These are phyloP conservation scores for Epirrhoe alternata DNA, from an alignment of 2,888 invertebrate genomes.

Conservation along the genomic window DNA sequence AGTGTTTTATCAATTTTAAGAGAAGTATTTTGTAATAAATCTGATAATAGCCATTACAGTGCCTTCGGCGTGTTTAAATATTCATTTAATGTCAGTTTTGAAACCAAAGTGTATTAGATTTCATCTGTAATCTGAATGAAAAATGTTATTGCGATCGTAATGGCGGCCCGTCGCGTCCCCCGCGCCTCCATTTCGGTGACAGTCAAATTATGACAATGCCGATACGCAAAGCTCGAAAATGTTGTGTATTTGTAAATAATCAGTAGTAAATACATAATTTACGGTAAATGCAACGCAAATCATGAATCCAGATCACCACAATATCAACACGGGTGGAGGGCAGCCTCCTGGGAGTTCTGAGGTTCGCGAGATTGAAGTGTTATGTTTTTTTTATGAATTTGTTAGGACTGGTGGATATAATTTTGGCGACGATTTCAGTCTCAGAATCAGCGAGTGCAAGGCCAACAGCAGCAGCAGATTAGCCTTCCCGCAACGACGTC, in stretches of 20 bases:
- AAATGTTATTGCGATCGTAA: slow-evolving; percentile 85
- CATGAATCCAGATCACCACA: slow-evolving; percentile 83
- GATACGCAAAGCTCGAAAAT: slow-evolving; percentile 77
- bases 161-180: slow-evolving; percentile 89
- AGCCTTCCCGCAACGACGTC: slow-evolving; percentile 82
- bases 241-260: slow-evolving; percentile 74
- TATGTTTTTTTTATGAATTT: slow-evolving; percentile 52
- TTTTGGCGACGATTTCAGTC: slow-evolving; percentile 64
- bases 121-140: slow-evolving; percentile 42
- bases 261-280: slow-evolving; percentile 57
- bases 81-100: slow-evolving; percentile 32
- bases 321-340: slow-evolving; percentile 86
- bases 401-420: slow-evolving; percentile 49
- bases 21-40: slow-evolving; percentile 8
- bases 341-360: slow-evolving; percentile 83
- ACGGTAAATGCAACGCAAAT: slow-evolving; percentile 61
- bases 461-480: slow-evolving; percentile 71
- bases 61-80: slow-evolving; percentile 26
- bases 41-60: slow-evolving; percentile 26
- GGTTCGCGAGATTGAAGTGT: slow-evolving; percentile 69
- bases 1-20: slow-evolving; percentile 52
- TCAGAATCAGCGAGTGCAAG: slow-evolving; percentile 73
- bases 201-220: slow-evolving; percentile 86
- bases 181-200: slow-evolving; percentile 87
- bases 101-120: slow-evolving; percentile 32